Evolutionary conservation across 2,797 vertebrate species (phyloP), one percentile per base, ranked within the genome.

Genomic region (Cottoperca gobio): DNA sequence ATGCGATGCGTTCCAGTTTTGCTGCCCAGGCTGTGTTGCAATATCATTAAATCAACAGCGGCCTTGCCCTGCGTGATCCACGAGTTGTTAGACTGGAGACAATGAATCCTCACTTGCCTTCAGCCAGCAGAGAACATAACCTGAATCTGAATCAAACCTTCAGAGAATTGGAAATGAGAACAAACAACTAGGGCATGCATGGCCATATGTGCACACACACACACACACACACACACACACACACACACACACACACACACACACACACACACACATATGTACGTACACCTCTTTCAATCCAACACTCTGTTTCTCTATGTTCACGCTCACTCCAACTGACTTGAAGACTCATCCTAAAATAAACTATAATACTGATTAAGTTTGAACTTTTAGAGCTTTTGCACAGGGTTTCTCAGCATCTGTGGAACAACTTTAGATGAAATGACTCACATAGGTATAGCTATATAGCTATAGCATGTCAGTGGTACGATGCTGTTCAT

Each of bases 121-220:
- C n/a, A 58, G 71, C 78, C 61, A 76, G 88, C 72, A 85, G 76
- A 77, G 86, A 89, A 89, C 76, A 83, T 76, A 88, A 85, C 86
- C 86, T 85, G 86, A 90, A 93, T 92, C 83, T 82, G 75, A 90
- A 90, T 87, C 69, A 54, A 80, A 87, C 86, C 85, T 82, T 88
- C 46, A 28, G 79, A 89, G 88, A 73, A 73, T 67, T 66, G 53
- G 59, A 90, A 91, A 89, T 39, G 78, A 89, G 84, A 86, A 91
- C 88, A 89, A 89, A 86, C 84, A 90, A 88, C 23, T 86, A 58
- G 90, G 90, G 80, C 85, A 81, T 23, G 67, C 16, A 24, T 74
- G 66, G 78, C 79, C 81, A 83, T 46, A 70, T 66, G 55, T 62
- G 67, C 81, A 5, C 57, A 17, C 45, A 16, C 63, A 61, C 35